Evolutionary conservation across 2,797 vertebrate genomes (phyloP).

Genomic region (Coccyzus lansbergi): DNA sequence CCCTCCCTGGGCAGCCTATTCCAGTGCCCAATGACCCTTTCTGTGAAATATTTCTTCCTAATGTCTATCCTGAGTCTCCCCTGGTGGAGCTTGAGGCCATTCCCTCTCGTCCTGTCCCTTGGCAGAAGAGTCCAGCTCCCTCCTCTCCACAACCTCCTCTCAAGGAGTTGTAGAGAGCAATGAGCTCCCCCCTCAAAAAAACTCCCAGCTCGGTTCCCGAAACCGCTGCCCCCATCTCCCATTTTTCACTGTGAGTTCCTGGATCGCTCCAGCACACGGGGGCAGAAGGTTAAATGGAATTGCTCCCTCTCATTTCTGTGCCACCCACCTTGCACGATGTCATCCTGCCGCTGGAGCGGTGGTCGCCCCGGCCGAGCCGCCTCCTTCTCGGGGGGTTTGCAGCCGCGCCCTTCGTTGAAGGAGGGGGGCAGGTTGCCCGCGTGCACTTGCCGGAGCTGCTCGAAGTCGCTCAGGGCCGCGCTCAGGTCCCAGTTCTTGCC

Average conservation of each 20-base stretch:
- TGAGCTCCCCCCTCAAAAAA: too few relatives aligned
- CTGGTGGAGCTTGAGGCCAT: too few relatives aligned
- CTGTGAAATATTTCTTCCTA: too few relatives aligned
- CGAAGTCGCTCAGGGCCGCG: constrained; percentile 93
- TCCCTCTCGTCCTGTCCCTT: too few relatives aligned
- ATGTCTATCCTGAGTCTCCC: too few relatives aligned
- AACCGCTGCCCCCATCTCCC: not conserved
- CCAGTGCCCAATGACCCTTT: too few relatives aligned
- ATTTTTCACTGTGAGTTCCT: accelerated
- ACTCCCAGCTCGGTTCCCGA: too few relatives aligned
- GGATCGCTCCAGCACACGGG: not conserved
- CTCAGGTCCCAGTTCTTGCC: constrained; percentile 98
- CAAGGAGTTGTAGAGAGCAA: too few relatives aligned
- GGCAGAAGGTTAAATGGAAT: not conserved
- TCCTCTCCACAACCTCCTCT: too few relatives aligned
- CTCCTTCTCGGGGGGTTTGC: constrained; percentile 82
- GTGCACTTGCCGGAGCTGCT: constrained; percentile 93
- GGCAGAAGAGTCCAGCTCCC: too few relatives aligned
- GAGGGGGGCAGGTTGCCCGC: constrained; percentile 82
- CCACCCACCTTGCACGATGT: constrained; percentile 88
- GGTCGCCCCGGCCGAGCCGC: constrained; percentile 78
- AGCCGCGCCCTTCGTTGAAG: constrained; percentile 75
- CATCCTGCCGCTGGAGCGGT: constrained; percentile 90
- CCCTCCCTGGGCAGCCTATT: too few relatives aligned
- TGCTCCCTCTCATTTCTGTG: accelerated